Evolutionary conservation across 2,888 invertebrate species (phyloP), one percentile per base, ranked within the genome.

Genomic region (Tachina fera): DNA sequence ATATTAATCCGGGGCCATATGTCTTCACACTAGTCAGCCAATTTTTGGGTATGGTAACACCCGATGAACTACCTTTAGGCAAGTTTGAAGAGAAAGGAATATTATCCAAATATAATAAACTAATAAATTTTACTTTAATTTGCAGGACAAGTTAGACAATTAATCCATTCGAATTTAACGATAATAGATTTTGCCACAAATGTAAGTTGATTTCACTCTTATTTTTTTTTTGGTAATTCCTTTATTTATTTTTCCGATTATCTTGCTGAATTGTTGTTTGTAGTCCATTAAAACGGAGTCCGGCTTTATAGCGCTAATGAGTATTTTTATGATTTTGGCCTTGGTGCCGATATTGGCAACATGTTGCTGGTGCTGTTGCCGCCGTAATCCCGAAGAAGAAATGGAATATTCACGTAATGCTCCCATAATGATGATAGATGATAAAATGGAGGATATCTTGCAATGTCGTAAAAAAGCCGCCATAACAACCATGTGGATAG

Each of bases 261-360:
- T 31, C 8, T 53, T 22, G 1, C 47, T 68, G 14, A 19, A 13
- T 14, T 43, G 9, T 16, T 16, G 6, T 6, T 9, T 93, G 63
- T 93, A 96, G 96, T 95, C 95, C 68, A 93, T 96, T 89, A 95
- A 95, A 93, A 94, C 96, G 90, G 96, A 96, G 91, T 95, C 95
- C 14, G 95, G 95, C 56, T 96, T 96, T 90, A 93, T 96, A 83
- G 94, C 94, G 16, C 93, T 95, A 88, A 94, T 96, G 90, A 94
- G 95, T 86, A 91, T 95, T 63, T 95, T 95, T 88, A 93, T 94
- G 70, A 93, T 95, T 89, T 93, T 96, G 87, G 95, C 96, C 45
- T 93, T 96, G 88, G 93, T 95, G 82, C 95, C 96, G 89, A 95
- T 96, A 68, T 93, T 94, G 74, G 94, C 94, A 76, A 94, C 95